phyloP scores from a whole-genome alignment of 2,797 vertebrate species.

The Uromys caudimaculatus region DNA sequence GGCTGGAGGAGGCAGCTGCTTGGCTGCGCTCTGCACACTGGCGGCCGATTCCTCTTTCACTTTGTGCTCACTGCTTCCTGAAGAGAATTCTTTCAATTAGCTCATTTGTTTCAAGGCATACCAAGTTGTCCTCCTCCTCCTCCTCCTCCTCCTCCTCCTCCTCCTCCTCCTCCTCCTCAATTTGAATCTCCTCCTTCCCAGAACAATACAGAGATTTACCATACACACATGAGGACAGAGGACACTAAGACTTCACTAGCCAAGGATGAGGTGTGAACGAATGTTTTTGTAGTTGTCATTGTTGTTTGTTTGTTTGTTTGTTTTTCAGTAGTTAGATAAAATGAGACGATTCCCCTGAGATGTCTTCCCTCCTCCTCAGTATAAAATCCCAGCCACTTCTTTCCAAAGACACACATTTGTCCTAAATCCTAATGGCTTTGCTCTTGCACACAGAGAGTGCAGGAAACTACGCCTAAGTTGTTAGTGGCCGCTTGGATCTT shows the following conservation, averaged over 20 bases:
- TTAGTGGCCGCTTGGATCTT: not conserved
- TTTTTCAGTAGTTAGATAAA: constrained; percentile 36
- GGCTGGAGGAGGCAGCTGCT: not conserved
- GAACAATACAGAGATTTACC: not conserved
- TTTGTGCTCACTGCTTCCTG: constrained; percentile 30
- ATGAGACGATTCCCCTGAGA: not conserved
- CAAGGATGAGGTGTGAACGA: not conserved
- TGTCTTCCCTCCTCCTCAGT: not conserved
- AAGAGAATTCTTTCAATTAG: constrained; percentile 63
- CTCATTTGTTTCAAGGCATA: not conserved
- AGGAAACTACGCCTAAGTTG: constrained; percentile 23
- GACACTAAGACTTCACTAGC: constrained; percentile 20
- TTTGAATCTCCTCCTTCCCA: constrained; percentile 56
- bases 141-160: not conserved
- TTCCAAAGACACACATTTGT: constrained; percentile 57
- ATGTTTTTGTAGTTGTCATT: not conserved
- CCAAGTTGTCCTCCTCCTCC: not conserved
- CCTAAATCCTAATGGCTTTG: not conserved
- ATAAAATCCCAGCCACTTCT: not conserved
- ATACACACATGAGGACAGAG: constrained; percentile 18
- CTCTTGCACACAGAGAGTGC: not conserved
- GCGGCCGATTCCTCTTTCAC: constrained; percentile 26
- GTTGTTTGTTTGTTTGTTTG: not conserved
- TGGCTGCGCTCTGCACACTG: not conserved
- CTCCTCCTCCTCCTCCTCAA: not conserved